Evolutionary conservation across 1,140 invertebrate genomes (phyloP).

Genomic region (Drosophila pachea): DNA sequence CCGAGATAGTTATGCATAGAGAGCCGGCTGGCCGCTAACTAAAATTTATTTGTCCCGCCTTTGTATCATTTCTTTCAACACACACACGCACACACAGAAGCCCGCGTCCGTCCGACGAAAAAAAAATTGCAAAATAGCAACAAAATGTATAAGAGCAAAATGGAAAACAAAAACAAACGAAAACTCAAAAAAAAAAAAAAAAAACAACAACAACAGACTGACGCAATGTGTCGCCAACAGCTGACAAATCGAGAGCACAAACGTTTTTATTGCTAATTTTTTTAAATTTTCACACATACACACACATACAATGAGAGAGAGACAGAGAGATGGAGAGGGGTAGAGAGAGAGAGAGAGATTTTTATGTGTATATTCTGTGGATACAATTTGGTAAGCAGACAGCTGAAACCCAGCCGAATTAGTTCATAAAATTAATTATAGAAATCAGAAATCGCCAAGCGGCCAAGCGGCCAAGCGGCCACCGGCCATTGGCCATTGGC

Average conservation of each 20-base stretch:
- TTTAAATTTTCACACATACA: conserved; percentile 26
- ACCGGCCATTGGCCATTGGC: too few species aligned
- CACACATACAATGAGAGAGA: background rate
- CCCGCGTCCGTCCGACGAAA: conserved; percentile 47
- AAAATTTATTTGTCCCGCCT: conserved; percentile 50
- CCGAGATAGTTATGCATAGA: conserved; percentile 38
- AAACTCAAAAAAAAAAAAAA: conserved; percentile 27
- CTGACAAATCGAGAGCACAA: conserved; percentile 63
- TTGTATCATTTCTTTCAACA: conserved; percentile 69
- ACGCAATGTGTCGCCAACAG: conserved; percentile 61
- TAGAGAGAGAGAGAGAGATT: background rate
- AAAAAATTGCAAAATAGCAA: conserved; percentile 47
- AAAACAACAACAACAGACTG: conserved; percentile 31
- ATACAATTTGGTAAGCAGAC: background rate
- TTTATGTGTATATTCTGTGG: background rate
- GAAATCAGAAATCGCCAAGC: conserved; percentile 30
- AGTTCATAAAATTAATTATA: conserved; percentile 45
- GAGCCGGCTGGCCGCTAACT: conserved; percentile 46
- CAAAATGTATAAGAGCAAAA: conserved; percentile 35
- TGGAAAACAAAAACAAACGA: conserved; percentile 15
- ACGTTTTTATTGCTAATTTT: conserved; percentile 49
- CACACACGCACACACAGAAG: conserved; percentile 30
- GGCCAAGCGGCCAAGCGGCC: conserved; percentile 4
- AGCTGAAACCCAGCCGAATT: background rate
- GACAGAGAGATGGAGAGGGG: too few species aligned